These are phyloP conservation scores for Rhea pennata DNA, from an alignment of 2,113 vertebrate species.

Conservation along the genomic window DNA sequence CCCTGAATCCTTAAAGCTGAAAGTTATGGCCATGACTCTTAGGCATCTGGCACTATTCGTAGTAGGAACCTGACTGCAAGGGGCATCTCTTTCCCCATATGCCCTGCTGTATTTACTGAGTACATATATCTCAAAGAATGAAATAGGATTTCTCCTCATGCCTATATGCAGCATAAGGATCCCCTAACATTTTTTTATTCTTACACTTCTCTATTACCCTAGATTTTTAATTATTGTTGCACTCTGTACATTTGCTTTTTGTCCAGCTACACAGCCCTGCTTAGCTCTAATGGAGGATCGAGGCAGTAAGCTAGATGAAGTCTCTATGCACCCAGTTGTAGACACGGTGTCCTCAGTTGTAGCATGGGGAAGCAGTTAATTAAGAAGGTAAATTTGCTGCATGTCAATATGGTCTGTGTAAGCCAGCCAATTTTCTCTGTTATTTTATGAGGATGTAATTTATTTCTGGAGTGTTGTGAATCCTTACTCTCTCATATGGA, in stretches of 20 bases:
- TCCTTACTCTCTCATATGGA: background rate
- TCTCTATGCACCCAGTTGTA: background rate
- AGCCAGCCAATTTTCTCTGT: background rate
- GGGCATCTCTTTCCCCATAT: background rate
- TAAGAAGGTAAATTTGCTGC: background rate
- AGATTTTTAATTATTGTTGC: background rate
- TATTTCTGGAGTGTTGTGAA: slow-evolving; percentile 35
- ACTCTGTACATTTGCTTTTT: background rate
- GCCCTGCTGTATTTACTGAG: background rate
- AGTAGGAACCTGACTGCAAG: background rate
- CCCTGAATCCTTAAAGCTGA: background rate
- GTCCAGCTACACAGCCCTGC: background rate
- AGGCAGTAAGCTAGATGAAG: background rate
- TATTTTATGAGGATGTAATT: background rate
- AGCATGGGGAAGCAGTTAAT: background rate
- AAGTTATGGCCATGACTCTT: background rate
- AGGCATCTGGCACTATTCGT: background rate
- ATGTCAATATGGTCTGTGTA: background rate
- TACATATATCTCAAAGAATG: background rate
- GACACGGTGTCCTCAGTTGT: background rate
- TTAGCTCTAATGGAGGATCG: background rate
- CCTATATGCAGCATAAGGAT: background rate
- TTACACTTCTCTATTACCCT: background rate
- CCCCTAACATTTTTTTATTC: background rate
- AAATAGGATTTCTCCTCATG: background rate